Conservation (phyloP, 2,113 vertebrate genomes). For the Barnardius zonarius region DNA sequence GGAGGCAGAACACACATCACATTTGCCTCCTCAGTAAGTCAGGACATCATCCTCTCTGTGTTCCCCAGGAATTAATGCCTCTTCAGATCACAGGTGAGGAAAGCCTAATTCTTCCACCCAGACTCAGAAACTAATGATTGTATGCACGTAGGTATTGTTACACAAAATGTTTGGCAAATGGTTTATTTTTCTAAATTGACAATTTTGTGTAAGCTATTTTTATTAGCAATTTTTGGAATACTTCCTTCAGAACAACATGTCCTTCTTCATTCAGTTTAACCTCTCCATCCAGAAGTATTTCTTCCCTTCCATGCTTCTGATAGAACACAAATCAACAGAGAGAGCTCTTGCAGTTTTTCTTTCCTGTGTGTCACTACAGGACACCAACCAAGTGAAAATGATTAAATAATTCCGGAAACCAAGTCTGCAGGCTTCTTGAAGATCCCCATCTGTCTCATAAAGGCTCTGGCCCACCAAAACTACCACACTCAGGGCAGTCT, state of each 20-base stretch:
- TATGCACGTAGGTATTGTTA: rapidly evolving
- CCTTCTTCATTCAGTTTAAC: background rate
- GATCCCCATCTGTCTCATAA: background rate
- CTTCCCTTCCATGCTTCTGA: background rate
- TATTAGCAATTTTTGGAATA: background rate
- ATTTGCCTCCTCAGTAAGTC: conserved; percentile 7
- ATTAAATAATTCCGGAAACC: background rate
- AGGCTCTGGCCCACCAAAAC: background rate
- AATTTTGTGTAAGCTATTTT: background rate
- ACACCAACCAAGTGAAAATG: background rate
- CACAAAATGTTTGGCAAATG: background rate
- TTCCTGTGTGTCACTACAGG: background rate
- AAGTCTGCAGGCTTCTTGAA: background rate
- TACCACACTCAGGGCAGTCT: background rate
- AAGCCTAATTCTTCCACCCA: background rate
- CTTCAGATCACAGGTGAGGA: background rate
- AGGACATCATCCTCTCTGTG: background rate
- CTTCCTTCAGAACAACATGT: background rate
- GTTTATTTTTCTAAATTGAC: background rate
- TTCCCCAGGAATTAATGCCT: background rate
- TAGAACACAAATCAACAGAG: background rate
- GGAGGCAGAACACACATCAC: background rate
- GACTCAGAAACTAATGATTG: background rate
- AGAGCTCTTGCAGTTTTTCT: background rate
- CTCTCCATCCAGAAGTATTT: background rate